Percentiles rank a stretch among this genome's conserved stretches.
Evolutionary conservation across 2,797 vertebrate species (phyloP).

Genomic region (Fringilla coelebs): DNA sequence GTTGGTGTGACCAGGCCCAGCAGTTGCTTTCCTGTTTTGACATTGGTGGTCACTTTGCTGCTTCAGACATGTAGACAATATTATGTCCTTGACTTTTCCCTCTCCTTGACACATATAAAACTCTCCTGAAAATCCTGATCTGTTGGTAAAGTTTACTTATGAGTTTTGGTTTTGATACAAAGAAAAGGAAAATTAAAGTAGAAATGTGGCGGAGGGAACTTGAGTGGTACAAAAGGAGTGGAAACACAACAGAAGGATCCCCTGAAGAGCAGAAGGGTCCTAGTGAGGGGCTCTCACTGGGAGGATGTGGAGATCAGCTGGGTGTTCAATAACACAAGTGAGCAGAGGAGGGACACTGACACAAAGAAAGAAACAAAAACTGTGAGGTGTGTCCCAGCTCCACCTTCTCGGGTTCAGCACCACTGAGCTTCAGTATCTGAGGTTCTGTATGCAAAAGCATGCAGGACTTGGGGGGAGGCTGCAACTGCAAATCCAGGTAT

Average conservation of each 20-base stretch:
- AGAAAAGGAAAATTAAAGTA: neutral
- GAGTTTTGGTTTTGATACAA: neutral
- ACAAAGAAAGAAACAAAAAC: neutral
- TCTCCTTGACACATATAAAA: neutral
- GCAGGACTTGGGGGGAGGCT: neutral
- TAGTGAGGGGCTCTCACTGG: neutral
- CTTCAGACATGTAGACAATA: neutral
- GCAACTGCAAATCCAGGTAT: neutral
- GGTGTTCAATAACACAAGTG: neutral
- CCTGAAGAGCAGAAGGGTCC: fast-evolving
- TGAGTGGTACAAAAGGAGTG: neutral
- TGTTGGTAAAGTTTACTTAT: neutral
- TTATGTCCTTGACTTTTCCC: neutral
- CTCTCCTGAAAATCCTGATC: neutral
- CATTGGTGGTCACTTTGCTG: neutral
- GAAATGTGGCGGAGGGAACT: neutral
- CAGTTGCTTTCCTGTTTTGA: constrained; percentile 32
- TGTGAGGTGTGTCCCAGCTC: neutral
- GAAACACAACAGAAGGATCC: neutral
- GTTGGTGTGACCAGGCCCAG: neutral
- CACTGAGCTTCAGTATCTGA: neutral
- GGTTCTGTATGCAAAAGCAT: neutral
- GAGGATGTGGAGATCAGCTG: neutral
- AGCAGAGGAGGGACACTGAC: neutral
- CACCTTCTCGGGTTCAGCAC: neutral